Evolutionary conservation across 2,797 vertebrate genomes (phyloP), one percentile per base, ranked within the genome.

Genomic region (Rhinoraja longicauda): DNA sequence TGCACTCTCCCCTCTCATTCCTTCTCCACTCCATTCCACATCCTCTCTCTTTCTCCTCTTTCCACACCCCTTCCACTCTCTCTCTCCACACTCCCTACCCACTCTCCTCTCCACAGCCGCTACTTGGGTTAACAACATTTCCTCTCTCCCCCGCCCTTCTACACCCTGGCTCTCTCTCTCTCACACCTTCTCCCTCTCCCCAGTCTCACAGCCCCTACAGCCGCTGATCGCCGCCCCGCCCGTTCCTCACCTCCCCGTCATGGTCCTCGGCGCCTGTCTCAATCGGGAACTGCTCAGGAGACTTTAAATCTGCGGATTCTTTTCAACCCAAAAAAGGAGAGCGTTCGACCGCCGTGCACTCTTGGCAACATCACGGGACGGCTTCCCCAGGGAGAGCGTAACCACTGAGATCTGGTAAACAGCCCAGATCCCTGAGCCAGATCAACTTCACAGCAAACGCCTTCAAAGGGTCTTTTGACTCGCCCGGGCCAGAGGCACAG

Each of bases 291-390:
- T 39, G 24, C 67, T 53, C 3, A 8, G 72, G 26, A 12, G 4
- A 10, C 64, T 6, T 70, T 10, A 19, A 53, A 9, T 75, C 36
- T 26, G 4, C 4, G 29, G 26, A 29, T 1, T 26, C 64, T 70
- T 73, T 75, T 75, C 90, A 53, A 53, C 39, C 90, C 90, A 92
- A 92, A 92, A 75, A 92, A 92, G 90, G 90, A 73, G 36, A 29
- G 72, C 26, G 6, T 39, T 73, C 39, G 39, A 24, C 36, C 1
- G 67, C 70, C 15, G 59, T 9, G 84, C 13, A 19, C 88, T 67
- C 21, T 70, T 90, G 88, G 88, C 88, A 39, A 39, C 64, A 8
- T 21, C n/a, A 39, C 15, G 59, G 32, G 64, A 26, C 86, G n/a
- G 32, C 59, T 90, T 24, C 59, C n/a, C 62, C 17, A 39, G 32